Conservation (phyloP, 35 echinoderm and acorn worm genomes). For the Apostichopus parvimensis region DNA sequence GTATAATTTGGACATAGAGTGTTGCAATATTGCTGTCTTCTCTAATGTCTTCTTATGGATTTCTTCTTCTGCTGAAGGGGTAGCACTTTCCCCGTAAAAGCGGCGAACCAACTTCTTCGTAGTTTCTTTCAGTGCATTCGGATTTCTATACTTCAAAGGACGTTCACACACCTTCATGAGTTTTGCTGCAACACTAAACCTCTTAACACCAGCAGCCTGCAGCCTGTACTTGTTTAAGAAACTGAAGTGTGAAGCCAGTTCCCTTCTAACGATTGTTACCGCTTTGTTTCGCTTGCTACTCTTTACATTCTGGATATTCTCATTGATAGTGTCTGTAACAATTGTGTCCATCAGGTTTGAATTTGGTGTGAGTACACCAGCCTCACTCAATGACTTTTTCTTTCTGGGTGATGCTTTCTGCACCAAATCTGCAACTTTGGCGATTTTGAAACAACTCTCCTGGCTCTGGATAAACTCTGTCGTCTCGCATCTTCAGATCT, state of each 20-base stretch:
- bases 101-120: neutral
- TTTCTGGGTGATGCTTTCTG: conserved; percentile 20
- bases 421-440: conserved; percentile 6
- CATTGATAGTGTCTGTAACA: too few species aligned
- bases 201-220: too few species aligned
- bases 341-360: too few species aligned
- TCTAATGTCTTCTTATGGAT: neutral
- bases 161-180: neutral
- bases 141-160: neutral
- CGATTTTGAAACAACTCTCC: neutral
- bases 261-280: neutral
- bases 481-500: neutral
- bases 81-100: neutral
- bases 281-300: neutral
- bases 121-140: neutral
- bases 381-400: neutral
- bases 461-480: neutral
- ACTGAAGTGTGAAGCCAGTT: neutral
- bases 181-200: neutral
- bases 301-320: too few species aligned
- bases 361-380: neutral
- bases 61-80: neutral
- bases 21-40: neutral
- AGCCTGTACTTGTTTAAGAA: too few species aligned
- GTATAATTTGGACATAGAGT: neutral